A percentile compares a stretch with the other conserved stretches of the same genome.
phyloP scores from a whole-genome alignment of 2,113 vertebrate genomes.

The Oceanites oceanicus region DNA sequence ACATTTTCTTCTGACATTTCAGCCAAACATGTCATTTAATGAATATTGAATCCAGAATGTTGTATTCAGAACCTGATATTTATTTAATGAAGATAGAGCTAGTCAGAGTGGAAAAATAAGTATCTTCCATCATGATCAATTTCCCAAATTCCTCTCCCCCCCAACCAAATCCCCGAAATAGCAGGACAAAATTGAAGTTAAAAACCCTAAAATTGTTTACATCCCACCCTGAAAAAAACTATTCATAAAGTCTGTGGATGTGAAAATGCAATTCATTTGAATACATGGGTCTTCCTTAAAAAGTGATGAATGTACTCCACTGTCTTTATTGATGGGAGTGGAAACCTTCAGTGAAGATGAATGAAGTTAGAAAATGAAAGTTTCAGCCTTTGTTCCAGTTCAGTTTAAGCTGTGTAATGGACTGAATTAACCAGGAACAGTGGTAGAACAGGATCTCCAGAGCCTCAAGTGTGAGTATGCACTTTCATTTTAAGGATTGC shows the following conservation, averaged over 20 bases:
- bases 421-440: background rate
- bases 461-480: fast-evolving
- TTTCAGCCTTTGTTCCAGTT: background rate
- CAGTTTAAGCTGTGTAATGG: background rate
- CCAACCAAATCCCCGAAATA: background rate
- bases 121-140: background rate
- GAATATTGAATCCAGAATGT: background rate
- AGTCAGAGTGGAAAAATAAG: background rate
- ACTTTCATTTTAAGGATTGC: background rate
- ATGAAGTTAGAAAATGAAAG: background rate
- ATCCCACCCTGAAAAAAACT: background rate
- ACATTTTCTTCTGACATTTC: background rate
- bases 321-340: background rate
- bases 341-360: background rate
- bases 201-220: background rate
- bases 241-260: background rate
- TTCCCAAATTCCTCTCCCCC: background rate
- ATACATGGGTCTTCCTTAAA: background rate
- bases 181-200: background rate
- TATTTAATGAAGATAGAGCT: background rate
- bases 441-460: background rate
- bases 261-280: background rate
- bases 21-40: background rate
- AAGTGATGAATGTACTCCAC: background rate
- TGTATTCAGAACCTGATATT: background rate